phyloP scores from a whole-genome alignment of 2,888 invertebrate species.

The Anthophora plumipes region DNA sequence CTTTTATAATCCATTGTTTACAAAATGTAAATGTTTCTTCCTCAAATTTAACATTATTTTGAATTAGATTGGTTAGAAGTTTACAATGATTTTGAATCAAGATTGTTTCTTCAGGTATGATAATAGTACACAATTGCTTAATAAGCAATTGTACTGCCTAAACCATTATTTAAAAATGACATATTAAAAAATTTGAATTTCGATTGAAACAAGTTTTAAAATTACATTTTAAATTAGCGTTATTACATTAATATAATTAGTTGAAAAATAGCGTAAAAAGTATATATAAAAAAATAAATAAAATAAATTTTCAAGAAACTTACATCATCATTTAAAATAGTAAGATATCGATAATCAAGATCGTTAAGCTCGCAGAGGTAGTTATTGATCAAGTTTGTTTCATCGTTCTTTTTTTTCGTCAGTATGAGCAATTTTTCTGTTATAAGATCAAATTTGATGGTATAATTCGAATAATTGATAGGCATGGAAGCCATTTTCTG shows the following conservation, averaged over 20 bases:
- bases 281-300: neutral
- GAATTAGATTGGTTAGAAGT: slow-evolving; percentile 75
- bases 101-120: slow-evolving; percentile 72
- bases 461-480: slow-evolving; percentile 10
- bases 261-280: neutral
- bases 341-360: slow-evolving; percentile 86
- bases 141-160: slow-evolving; percentile 75
- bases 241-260: neutral
- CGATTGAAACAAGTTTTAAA: neutral
- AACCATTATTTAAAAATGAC: slow-evolving; percentile 26
- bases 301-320: slow-evolving; percentile 53
- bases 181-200: neutral
- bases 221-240: neutral
- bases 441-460: slow-evolving; percentile 70
- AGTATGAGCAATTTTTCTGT: slow-evolving; percentile 73
- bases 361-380: slow-evolving; percentile 88
- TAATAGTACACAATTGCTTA: slow-evolving; percentile 74
- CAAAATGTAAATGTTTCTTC: slow-evolving; percentile 71
- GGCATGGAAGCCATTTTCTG: slow-evolving; percentile 37
- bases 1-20: slow-evolving; percentile 76
- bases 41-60: slow-evolving; percentile 69
- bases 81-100: slow-evolving; percentile 75
- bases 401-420: slow-evolving; percentile 71
- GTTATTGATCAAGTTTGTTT: slow-evolving; percentile 84
- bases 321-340: slow-evolving; percentile 85